Evolutionary conservation across 2,888 invertebrate genomes (phyloP).

Genomic region (Camptogramma bilineatum): DNA sequence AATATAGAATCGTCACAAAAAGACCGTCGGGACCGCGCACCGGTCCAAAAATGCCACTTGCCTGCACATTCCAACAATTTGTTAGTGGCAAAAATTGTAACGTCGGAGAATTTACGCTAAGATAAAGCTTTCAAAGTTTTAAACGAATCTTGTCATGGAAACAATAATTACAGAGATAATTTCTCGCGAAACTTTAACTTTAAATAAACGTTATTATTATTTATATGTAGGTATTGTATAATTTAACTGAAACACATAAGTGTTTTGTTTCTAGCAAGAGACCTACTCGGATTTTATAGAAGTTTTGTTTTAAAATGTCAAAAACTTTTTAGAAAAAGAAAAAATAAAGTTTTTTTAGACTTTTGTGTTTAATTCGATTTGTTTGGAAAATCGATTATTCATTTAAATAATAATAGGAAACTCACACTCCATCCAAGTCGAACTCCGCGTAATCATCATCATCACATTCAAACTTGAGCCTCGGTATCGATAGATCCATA

Average conservation of each 20-base stretch:
- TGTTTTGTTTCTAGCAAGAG: background rate
- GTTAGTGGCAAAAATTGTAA: conserved; percentile 20
- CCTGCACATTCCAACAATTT: conserved; percentile 32
- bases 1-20: conserved; percentile 38
- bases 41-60: conserved; percentile 37
- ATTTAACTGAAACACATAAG: no score
- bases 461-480: conserved; percentile 67
- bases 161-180: background rate
- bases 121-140: conserved; percentile 1
- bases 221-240: no score
- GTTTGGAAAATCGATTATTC: no score
- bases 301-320: no score
- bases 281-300: no score
- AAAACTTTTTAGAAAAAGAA: no score
- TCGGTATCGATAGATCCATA: conserved; percentile 77
- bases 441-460: conserved; percentile 68
- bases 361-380: background rate
- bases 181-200: background rate
- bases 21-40: conserved; percentile 34
- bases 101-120: conserved; percentile 4
- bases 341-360: background rate
- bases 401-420: conserved; percentile 19
- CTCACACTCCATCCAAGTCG: conserved; percentile 53
- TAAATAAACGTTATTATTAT: no score
- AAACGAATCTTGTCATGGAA: background rate